Evolutionary conservation across 2,888 invertebrate genomes (phyloP).

Genomic region (Saturnia pavonia): DNA sequence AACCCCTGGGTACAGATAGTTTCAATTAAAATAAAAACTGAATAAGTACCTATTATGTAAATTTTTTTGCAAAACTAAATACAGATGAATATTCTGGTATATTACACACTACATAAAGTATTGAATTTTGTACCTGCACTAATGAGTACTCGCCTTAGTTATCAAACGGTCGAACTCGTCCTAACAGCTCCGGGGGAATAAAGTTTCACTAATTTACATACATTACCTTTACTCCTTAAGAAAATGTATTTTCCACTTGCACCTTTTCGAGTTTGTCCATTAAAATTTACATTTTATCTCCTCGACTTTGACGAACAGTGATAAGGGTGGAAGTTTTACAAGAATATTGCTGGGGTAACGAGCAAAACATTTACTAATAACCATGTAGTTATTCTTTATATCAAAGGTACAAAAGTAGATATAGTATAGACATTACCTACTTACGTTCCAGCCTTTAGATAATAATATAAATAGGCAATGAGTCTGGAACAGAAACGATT

Average conservation of each 20-base stretch:
- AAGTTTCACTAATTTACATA: slow-evolving; percentile 75
- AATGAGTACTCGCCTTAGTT: slow-evolving; percentile 51
- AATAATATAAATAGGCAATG: too few relatives aligned
- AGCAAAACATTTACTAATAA: not conserved
- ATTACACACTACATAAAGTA: not conserved
- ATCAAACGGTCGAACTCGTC: slow-evolving; percentile 72
- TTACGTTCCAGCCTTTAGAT: not conserved
- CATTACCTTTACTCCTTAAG: slow-evolving; percentile 66
- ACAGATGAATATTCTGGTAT: too few relatives aligned
- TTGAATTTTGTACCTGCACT: slow-evolving; percentile 33
- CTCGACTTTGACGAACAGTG: slow-evolving; percentile 5
- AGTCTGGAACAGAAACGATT: too few relatives aligned
- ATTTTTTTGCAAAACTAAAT: too few relatives aligned
- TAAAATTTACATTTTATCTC: slow-evolving; percentile 8
- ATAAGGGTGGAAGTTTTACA: slow-evolving; percentile 4
- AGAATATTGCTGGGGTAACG: slow-evolving; percentile 4
- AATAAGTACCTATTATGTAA: too few relatives aligned
- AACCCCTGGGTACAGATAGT: too few relatives aligned
- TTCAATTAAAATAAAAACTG: too few relatives aligned
- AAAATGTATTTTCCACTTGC: slow-evolving; percentile 46
- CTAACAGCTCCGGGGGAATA: slow-evolving; percentile 66
- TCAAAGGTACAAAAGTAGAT: not conserved
- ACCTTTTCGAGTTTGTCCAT: slow-evolving; percentile 14
- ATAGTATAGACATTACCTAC: not conserved
- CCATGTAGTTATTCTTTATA: not conserved